phyloP scores from a whole-genome alignment of 2,888 invertebrate species.

The Phoronis australis region DNA sequence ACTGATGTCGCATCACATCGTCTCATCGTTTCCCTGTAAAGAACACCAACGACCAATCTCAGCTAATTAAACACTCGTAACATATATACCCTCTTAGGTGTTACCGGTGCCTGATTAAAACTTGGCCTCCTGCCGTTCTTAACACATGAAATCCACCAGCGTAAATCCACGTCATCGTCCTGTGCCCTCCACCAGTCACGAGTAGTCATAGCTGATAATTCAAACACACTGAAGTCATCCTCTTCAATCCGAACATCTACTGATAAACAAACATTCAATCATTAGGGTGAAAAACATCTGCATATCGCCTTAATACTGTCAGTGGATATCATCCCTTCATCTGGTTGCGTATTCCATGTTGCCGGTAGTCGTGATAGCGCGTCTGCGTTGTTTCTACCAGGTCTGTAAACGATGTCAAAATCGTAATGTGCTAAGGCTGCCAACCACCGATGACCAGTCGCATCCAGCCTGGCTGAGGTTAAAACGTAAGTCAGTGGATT shows the following conservation, averaged over 20 bases:
- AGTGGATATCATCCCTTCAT: background rate
- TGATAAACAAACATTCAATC: background rate
- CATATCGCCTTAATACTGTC: background rate
- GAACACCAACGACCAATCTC: background rate
- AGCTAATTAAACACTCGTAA: too few relatives aligned
- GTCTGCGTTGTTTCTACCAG: background rate
- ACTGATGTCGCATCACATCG: background rate
- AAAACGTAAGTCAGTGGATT: conserved; percentile 3
- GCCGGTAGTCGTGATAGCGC: conserved; percentile 1
- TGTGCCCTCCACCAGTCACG: too few relatives aligned
- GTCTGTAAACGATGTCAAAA: background rate
- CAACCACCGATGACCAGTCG: conserved; percentile 3
- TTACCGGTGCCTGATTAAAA: too few relatives aligned
- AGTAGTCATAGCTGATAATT: background rate
- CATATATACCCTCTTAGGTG: too few relatives aligned
- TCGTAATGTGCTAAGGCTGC: background rate
- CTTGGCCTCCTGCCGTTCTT: background rate
- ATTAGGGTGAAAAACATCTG: too few relatives aligned
- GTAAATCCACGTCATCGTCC: too few relatives aligned
- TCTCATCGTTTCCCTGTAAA: background rate
- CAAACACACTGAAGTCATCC: background rate
- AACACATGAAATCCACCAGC: background rate
- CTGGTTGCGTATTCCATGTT: background rate
- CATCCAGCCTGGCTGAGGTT: conserved; percentile 1
- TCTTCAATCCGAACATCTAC: background rate